phyloP scores from a whole-genome alignment of 2,113 vertebrate genomes.

The Psittacula cyanocephala region DNA sequence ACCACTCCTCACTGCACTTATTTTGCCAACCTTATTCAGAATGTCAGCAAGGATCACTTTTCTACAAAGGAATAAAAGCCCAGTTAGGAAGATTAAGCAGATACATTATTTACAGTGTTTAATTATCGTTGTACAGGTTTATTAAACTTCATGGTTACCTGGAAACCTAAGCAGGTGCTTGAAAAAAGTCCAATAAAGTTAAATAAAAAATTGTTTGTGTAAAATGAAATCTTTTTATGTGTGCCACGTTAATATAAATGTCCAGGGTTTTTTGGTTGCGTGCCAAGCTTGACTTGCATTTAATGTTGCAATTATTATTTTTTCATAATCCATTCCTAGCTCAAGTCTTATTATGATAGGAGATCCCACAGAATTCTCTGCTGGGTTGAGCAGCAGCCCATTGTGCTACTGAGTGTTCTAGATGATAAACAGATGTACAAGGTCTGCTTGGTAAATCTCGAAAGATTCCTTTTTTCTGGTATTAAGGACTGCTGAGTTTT shows the following conservation, averaged over 20 bases:
- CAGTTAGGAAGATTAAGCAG: slow-evolving; percentile 67
- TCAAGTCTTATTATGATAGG: slow-evolving; percentile 16
- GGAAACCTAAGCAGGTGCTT: slow-evolving; percentile 54
- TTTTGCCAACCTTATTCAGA: slow-evolving; percentile 63
- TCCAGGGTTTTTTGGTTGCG: neutral
- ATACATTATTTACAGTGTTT: slow-evolving; percentile 77
- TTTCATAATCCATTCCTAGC: slow-evolving; percentile 25
- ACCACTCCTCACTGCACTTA: slow-evolving; percentile 46
- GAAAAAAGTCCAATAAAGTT: slow-evolving; percentile 55
- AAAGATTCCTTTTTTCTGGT: neutral
- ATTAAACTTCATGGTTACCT: slow-evolving; percentile 77
- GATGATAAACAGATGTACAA: slow-evolving; percentile 46
- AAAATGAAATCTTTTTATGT: slow-evolving; percentile 47
- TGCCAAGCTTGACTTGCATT: slow-evolving; percentile 31
- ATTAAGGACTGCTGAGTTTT: slow-evolving; percentile 42
- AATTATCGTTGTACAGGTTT: slow-evolving; percentile 75
- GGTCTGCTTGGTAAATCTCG: slow-evolving; percentile 3
- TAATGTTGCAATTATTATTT: slow-evolving; percentile 29
- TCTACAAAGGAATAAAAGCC: slow-evolving; percentile 42
- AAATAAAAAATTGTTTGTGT: slow-evolving; percentile 40
- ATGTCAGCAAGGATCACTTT: slow-evolving; percentile 67
- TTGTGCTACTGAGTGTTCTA: slow-evolving; percentile 20
- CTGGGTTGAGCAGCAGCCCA: neutral
- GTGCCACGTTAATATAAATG: slow-evolving; percentile 34
- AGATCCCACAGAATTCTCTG: neutral